These are phyloP conservation scores for Pseudopipra pipra DNA, from an alignment of 2,113 vertebrate genomes.

Conservation along the genomic window DNA sequence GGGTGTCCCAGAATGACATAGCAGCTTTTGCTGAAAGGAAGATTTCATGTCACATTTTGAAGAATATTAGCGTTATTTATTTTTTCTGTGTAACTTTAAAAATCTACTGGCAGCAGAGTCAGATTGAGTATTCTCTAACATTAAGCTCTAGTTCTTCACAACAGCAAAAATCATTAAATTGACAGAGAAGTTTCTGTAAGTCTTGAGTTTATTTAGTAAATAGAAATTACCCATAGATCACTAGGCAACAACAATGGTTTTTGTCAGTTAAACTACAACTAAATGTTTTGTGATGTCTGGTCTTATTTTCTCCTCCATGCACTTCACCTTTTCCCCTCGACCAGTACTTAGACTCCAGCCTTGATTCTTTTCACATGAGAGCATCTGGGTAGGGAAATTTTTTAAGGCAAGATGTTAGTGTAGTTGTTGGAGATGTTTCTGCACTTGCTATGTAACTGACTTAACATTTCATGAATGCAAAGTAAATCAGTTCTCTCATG, in stretches of 20 bases:
- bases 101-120: neutral
- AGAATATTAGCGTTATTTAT: neutral
- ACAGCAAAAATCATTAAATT: neutral
- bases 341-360: neutral
- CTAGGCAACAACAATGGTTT: neutral
- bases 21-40: neutral
- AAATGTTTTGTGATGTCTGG: neutral
- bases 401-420: neutral
- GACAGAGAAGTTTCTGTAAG: neutral
- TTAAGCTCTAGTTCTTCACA: neutral
- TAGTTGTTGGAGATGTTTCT: neutral
- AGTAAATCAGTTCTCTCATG: neutral
- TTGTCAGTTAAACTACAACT: neutral
- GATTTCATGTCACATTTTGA: neutral
- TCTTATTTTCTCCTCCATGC: neutral
- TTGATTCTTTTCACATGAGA: neutral
- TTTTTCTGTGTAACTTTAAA: neutral
- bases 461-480: neutral
- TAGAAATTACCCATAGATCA: neutral
- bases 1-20: neutral
- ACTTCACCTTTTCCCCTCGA: neutral
- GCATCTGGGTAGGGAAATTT: neutral
- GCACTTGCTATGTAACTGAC: conserved; percentile 25
- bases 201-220: conserved; percentile 32
- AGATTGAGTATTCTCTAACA: neutral